Conservation (phyloP, 53 echinoderm and acorn worm genomes). For the Glandiceps talaboti region DNA sequence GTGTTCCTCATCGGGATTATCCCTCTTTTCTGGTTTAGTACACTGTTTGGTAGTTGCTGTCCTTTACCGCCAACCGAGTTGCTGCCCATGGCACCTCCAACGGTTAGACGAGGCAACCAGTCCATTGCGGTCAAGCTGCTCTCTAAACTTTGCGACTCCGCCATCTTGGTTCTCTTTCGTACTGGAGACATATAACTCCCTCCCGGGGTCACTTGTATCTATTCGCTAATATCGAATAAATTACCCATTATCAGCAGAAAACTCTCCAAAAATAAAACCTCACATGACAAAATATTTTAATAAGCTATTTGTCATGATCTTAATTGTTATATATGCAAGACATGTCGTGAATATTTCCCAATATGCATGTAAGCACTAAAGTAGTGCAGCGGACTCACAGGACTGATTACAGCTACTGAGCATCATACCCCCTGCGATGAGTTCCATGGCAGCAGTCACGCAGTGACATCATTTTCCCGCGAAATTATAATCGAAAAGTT, state of each 20-base stretch:
- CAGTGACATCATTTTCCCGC: constrained; percentile 63
- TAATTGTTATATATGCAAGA: no score
- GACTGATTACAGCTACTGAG: constrained; percentile 34
- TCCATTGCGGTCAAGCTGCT: constrained; percentile 99
- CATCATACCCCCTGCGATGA: constrained; percentile 82
- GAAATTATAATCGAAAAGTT: not conserved
- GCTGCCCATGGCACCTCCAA: constrained; percentile 59
- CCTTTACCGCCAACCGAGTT: constrained; percentile 50
- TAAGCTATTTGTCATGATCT: no score
- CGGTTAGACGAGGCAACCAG: constrained; percentile 84
- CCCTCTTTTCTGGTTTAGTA: constrained; percentile 84
- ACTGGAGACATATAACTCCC: constrained; percentile 1
- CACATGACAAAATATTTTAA: no score
- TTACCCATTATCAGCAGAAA: no score
- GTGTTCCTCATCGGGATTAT: constrained; percentile 92
- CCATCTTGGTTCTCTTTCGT: constrained; percentile 86
- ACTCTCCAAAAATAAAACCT: no score
- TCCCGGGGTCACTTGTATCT: constrained; percentile 40
- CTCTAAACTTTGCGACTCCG: constrained; percentile 64
- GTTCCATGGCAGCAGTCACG: constrained; percentile 90
- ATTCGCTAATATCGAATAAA: not conserved
- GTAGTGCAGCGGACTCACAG: constrained; percentile 4
- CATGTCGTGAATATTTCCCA: no score
- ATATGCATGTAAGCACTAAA: no score
- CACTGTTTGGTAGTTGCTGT: constrained; percentile 35